Percentiles rank a stretch among this genome's conserved stretches.
Evolutionary conservation across 2,888 invertebrate species (phyloP).

Genomic region (Bombyx huttoni): DNA sequence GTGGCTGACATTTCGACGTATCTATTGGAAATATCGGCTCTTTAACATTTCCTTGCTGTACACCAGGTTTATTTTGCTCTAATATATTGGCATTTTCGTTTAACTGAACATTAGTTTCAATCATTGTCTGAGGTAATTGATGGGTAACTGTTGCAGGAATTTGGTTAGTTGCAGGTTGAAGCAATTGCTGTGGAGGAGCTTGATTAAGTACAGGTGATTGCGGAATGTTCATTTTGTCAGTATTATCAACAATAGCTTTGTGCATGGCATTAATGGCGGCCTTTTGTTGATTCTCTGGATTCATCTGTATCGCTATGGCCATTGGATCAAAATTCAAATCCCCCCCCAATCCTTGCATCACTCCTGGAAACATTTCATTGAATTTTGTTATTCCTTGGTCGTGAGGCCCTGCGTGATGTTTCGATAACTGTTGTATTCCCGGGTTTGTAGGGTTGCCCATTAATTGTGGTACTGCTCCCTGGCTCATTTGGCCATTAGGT

Average conservation of each 20-base stretch:
- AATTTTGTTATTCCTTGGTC: constrained; percentile 43
- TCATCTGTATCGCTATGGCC: constrained; percentile 63
- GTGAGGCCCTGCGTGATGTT: constrained; percentile 27
- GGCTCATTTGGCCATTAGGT: background rate
- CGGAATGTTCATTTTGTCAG: constrained; percentile 7
- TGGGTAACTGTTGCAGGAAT: background rate
- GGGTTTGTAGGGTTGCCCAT: background rate
- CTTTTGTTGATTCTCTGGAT: constrained; percentile 50
- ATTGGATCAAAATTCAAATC: constrained; percentile 60
- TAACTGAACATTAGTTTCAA: background rate
- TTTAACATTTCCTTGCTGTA: constrained; percentile 17
- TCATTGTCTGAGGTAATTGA: background rate
- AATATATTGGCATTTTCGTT: background rate
- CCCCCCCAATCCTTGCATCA: constrained; percentile 31
- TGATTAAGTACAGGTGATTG: constrained; percentile 6
- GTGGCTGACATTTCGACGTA: constrained; percentile 20
- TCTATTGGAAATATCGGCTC: constrained; percentile 48
- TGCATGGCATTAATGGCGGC: constrained; percentile 40
- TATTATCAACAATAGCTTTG: constrained; percentile 33
- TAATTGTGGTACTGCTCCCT: background rate
- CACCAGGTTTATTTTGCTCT: too few species aligned
- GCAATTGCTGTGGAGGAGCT: constrained; percentile 5
- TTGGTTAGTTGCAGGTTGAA: constrained; percentile 1
- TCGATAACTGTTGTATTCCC: background rate
- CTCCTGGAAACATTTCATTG: constrained; percentile 57